These are phyloP conservation scores for Heliocidaris erythrogramma DNA, from an alignment of 35 echinoderm and acorn worm species.

Conservation along the genomic window DNA sequence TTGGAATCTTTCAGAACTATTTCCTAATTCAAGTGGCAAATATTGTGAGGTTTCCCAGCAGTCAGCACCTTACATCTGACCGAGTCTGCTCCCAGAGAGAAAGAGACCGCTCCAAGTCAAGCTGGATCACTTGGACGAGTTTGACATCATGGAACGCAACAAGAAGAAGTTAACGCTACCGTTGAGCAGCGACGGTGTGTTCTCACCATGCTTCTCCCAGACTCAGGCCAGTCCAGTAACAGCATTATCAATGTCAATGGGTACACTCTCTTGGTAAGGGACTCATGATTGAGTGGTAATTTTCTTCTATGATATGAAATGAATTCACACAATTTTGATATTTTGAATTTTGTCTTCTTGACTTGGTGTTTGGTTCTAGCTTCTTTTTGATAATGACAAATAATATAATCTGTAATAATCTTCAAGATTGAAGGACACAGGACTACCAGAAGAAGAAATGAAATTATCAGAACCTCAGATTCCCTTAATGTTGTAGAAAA, in stretches of 20 bases:
- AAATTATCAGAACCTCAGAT: too few species aligned
- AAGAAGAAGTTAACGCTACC: constrained; percentile 20
- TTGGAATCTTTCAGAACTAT: neutral
- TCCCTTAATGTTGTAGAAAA: too few species aligned
- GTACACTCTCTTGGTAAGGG: constrained; percentile 44
- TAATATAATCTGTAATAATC: too few species aligned
- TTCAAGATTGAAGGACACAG: too few species aligned
- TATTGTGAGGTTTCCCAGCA: neutral
- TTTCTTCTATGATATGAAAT: neutral
- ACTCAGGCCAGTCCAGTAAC: constrained; percentile 41
- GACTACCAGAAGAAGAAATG: too few species aligned
- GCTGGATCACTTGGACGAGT: neutral
- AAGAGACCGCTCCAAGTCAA: neutral
- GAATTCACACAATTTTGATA: too few species aligned
- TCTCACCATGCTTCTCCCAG: constrained; percentile 53
- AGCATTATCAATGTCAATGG: constrained; percentile 31
- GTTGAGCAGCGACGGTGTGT: neutral
- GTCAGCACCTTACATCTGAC: neutral
- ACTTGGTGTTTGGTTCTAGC: too few species aligned
- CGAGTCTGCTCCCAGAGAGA: neutral
- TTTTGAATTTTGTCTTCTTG: too few species aligned
- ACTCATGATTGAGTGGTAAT: neutral
- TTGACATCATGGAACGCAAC: constrained; percentile 14
- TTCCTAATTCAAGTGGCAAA: neutral
- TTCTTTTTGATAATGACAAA: too few species aligned